Conservation (phyloP, 2,888 invertebrate genomes). For the Patella ulyssiponensis region DNA sequence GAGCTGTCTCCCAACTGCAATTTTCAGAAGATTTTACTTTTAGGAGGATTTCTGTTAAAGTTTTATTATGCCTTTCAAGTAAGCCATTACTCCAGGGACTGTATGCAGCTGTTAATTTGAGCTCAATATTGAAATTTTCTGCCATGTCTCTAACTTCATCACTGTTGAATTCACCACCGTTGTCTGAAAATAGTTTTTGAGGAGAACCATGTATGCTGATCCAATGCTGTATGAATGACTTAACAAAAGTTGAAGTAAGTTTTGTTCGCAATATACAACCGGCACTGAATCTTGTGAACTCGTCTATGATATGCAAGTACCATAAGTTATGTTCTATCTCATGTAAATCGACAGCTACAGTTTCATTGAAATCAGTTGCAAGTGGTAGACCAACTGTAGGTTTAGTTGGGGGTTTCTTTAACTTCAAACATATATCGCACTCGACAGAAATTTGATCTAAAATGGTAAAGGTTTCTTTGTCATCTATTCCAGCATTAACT, state of each 20-base stretch:
- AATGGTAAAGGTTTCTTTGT: not conserved
- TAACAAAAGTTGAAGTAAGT: constrained; percentile 26
- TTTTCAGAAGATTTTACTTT: constrained; percentile 26
- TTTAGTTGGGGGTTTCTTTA: constrained; percentile 14
- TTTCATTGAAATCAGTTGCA: constrained; percentile 25
- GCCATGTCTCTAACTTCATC: constrained; percentile 30
- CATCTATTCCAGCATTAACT: not conserved
- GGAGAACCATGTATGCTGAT: constrained; percentile 27
- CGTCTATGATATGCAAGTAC: constrained; percentile 32
- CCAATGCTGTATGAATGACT: constrained; percentile 26
- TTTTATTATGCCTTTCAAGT: constrained; percentile 23
- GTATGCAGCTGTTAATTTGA: constrained; percentile 21
- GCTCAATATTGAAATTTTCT: constrained; percentile 33
- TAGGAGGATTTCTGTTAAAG: constrained; percentile 27
- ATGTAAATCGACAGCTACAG: constrained; percentile 30
- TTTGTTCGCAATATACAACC: constrained; percentile 25
- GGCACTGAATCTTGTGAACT: constrained; percentile 32
- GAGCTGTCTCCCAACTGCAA: constrained; percentile 29
- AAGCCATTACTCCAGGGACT: constrained; percentile 22
- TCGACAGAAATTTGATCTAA: not conserved
- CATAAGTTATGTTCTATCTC: constrained; percentile 24
- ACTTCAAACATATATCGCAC: not conserved
- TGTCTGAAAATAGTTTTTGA: constrained; percentile 28
- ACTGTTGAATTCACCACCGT: constrained; percentile 33
- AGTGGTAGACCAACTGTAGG: constrained; percentile 25